These are phyloP conservation scores for Stegana nigrithorax DNA, from an alignment of 2,888 invertebrate genomes.

Conservation along the genomic window DNA sequence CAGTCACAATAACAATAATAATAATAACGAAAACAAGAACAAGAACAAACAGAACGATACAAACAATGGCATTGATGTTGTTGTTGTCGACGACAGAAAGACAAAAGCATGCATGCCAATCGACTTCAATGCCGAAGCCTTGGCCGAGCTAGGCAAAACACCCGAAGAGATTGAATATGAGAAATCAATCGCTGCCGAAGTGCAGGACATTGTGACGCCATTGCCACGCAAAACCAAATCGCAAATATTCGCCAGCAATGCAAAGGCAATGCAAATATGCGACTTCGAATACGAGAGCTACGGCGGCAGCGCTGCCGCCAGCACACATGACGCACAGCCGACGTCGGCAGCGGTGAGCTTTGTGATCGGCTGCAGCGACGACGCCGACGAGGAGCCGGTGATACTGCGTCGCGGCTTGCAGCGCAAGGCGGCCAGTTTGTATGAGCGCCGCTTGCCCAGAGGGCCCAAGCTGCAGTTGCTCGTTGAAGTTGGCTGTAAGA, in stretches of 20 bases:
- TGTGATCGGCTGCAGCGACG: constrained; percentile 18
- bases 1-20: too few relatives aligned
- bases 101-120: too few relatives aligned
- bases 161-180: constrained; percentile 66
- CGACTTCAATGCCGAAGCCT: too few relatives aligned
- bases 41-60: too few relatives aligned
- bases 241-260: constrained; percentile 20
- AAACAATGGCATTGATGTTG: too few relatives aligned
- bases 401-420: constrained; percentile 43
- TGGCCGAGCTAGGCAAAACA: constrained; percentile 51
- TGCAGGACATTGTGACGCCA: constrained; percentile 68
- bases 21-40: background rate
- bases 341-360: too few relatives aligned
- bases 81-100: too few relatives aligned
- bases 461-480: constrained; percentile 57
- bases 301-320: too few relatives aligned
- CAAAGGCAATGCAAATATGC: background rate
- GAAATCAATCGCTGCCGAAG: constrained; percentile 65
- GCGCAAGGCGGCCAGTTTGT: constrained; percentile 38
- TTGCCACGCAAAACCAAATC: constrained; percentile 49
- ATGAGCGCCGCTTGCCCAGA: constrained; percentile 58
- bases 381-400: constrained; percentile 33
- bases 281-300: background rate
- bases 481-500: too few relatives aligned
- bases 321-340: too few relatives aligned